Percentiles rank a stretch among this genome's conserved stretches.
These are phyloP conservation scores for Leptogaster cylindrica DNA, from an alignment of 2,888 invertebrate species.

Conservation along the genomic window DNA sequence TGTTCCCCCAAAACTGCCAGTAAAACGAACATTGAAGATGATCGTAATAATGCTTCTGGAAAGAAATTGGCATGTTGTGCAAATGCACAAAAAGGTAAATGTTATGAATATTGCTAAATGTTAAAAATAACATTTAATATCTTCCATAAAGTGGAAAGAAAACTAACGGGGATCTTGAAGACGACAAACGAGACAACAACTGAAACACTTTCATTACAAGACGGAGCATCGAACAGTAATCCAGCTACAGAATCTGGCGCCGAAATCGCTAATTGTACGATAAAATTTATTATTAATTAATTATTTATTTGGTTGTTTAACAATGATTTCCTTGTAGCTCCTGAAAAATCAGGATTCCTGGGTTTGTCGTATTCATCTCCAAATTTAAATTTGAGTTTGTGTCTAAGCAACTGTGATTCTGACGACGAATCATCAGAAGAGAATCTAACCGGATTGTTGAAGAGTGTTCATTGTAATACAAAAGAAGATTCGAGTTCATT, in stretches of 20 bases:
- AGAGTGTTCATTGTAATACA: slow-evolving; percentile 56
- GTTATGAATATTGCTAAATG: too few relatives aligned
- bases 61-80: slow-evolving; percentile 11
- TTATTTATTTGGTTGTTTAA: background rate
- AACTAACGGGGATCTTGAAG: too few relatives aligned
- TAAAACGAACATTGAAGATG: slow-evolving; percentile 2
- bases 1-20: slow-evolving; percentile 15
- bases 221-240: too few relatives aligned
- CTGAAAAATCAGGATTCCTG: slow-evolving; percentile 51
- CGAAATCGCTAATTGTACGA: too few relatives aligned
- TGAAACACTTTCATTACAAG: too few relatives aligned
- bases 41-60: background rate
- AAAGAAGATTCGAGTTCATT: slow-evolving; percentile 72
- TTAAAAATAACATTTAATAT: too few relatives aligned
- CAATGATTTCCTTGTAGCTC: slow-evolving; percentile 43
- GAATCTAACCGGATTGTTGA: slow-evolving; percentile 2
- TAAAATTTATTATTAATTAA: too few relatives aligned
- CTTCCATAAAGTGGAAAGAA: too few relatives aligned
- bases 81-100: slow-evolving; percentile 19
- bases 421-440: slow-evolving; percentile 43
- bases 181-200: too few relatives aligned
- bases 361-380: slow-evolving; percentile 64
- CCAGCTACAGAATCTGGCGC: too few relatives aligned
- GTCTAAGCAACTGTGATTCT: slow-evolving; percentile 43
- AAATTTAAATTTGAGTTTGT: slow-evolving; percentile 55